phyloP scores from a whole-genome alignment of 2,113 vertebrate genomes.

The Mirounga angustirostris region DNA sequence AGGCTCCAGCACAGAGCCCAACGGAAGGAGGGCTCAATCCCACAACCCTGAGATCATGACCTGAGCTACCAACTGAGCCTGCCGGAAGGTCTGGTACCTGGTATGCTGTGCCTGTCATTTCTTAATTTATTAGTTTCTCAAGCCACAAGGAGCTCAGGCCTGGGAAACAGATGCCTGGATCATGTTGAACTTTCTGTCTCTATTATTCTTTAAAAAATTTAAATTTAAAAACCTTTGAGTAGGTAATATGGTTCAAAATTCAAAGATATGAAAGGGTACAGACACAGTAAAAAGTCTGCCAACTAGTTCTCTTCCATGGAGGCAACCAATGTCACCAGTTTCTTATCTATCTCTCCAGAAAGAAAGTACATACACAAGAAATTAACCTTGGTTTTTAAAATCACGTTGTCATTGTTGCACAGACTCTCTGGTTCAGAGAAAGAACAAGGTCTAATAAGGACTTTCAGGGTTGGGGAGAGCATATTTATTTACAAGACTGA shows the following conservation, averaged over 20 bases:
- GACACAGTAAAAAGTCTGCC: neutral
- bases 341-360: neutral
- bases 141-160: neutral
- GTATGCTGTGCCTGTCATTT: neutral
- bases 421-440: neutral
- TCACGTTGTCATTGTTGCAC: neutral
- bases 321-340: neutral
- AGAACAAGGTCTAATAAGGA: neutral
- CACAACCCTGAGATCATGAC: neutral
- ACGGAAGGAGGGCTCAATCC: neutral
- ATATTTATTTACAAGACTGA: slow-evolving; percentile 1
- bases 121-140: slow-evolving; percentile 33
- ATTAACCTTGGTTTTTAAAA: neutral
- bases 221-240: slow-evolving; percentile 5
- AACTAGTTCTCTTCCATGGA: neutral
- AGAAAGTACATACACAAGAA: neutral
- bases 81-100: neutral
- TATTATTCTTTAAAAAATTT: slow-evolving; percentile 15
- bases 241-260: neutral
- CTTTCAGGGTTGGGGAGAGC: neutral
- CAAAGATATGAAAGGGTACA: neutral
- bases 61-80: neutral
- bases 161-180: neutral
- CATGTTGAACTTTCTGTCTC: neutral
- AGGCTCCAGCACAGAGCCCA: neutral